A percentile compares a stretch with the other conserved stretches of the same genome.
phyloP scores from a whole-genome alignment of 2,888 invertebrate genomes.

The Digitonthophagus gazella region DNA sequence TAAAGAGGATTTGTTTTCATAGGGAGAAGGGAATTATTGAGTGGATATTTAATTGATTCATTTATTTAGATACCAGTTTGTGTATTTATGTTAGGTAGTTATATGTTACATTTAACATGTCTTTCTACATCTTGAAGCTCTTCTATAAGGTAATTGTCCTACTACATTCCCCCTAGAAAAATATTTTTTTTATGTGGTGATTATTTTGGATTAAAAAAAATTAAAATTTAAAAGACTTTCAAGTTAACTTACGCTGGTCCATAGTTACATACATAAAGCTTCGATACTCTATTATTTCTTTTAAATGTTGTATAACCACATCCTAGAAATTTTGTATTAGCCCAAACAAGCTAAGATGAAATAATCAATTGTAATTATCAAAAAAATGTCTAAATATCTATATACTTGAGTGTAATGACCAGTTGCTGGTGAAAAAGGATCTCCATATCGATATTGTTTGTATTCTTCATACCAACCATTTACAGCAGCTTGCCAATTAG shows the following conservation, averaged over 20 bases:
- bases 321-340: constrained; percentile 15
- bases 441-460: constrained; percentile 3
- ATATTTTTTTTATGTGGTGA: background rate
- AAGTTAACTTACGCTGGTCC: constrained; percentile 23
- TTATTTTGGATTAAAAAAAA: too few relatives aligned
- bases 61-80: too few relatives aligned
- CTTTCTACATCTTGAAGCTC: too few relatives aligned
- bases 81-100: too few relatives aligned
- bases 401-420: constrained; percentile 24
- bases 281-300: background rate
- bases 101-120: too few relatives aligned
- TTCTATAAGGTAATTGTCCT: background rate
- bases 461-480: constrained; percentile 15
- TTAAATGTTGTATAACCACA: constrained; percentile 19
- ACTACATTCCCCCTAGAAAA: background rate
- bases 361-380: background rate
- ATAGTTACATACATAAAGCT: constrained; percentile 21
- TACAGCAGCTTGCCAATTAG: constrained; percentile 13
- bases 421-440: background rate
- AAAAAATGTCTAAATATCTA: background rate
- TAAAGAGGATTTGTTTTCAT: too few relatives aligned
- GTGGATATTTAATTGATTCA: background rate
- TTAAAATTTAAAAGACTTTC: background rate
- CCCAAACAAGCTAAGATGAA: constrained; percentile 19
- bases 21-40: too few relatives aligned